Evolutionary conservation across 2,113 vertebrate genomes (phyloP).

Genomic region (Choloepus hoffmanni): DNA sequence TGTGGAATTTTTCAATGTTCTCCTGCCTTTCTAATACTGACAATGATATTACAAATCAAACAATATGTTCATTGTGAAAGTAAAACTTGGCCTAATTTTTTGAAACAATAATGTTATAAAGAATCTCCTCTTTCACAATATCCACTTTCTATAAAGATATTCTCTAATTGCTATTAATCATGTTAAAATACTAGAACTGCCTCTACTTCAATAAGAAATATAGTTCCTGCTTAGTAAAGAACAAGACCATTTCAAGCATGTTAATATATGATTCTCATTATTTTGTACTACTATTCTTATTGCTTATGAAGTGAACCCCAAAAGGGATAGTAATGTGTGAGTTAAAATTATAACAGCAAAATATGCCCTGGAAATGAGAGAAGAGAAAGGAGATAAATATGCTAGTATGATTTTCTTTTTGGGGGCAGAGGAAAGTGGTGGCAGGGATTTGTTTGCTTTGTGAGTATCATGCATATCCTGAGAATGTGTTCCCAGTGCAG

Average conservation of each 20-base stretch:
- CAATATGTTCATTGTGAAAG: constrained; percentile 3
- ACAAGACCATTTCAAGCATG: neutral
- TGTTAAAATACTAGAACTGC: neutral
- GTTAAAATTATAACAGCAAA: neutral
- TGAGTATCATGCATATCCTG: neutral
- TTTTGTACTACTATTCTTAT: neutral
- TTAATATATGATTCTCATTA: neutral
- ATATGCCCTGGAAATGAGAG: neutral
- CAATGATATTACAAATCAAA: neutral
- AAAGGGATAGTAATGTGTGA: neutral
- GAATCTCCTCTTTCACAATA: neutral
- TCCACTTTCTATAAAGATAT: neutral
- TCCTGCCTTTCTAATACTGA: neutral
- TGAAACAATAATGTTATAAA: neutral
- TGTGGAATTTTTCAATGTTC: neutral
- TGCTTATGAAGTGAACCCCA: neutral
- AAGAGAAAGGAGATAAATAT: neutral
- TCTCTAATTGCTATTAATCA: neutral
- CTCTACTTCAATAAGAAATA: neutral
- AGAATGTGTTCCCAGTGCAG: neutral
- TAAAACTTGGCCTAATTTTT: neutral
- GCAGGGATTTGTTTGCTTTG: neutral
- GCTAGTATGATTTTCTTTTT: neutral
- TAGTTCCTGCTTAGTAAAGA: neutral
- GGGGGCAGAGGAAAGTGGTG: rapidly evolving